Percentiles rank a stretch among this genome's conserved stretches.
phyloP scores from a whole-genome alignment of 1,140 invertebrate genomes.

The Oreohelix idahoensis region DNA sequence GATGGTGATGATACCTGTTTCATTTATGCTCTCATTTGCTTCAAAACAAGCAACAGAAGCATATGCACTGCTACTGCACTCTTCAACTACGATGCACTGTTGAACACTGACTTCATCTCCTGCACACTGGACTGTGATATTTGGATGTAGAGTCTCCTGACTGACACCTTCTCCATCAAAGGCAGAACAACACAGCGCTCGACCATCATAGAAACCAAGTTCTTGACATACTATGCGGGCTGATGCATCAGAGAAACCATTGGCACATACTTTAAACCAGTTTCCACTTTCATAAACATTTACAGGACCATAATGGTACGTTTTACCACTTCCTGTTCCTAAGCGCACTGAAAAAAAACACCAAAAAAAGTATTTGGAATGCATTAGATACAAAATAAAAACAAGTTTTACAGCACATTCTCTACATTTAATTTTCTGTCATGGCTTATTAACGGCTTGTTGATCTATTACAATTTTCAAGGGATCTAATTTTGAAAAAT shows the following conservation, averaged over 20 bases:
- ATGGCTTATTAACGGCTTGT: too few species aligned
- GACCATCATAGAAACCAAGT: conserved; percentile 55
- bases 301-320: conserved; percentile 51
- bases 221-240: conserved; percentile 56
- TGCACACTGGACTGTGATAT: conserved; percentile 51
- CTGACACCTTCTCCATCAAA: conserved; percentile 39
- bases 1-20: conserved; percentile 21
- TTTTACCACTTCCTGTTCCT: conserved; percentile 45
- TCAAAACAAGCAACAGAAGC: conserved; percentile 58
- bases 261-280: conserved; percentile 57
- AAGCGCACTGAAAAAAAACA: conserved; percentile 54
- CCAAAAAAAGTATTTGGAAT: background rate
- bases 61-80: conserved; percentile 50
- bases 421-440: too few species aligned
- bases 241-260: conserved; percentile 55
- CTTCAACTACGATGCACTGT: conserved; percentile 48
- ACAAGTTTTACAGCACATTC: too few species aligned
- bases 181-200: conserved; percentile 56
- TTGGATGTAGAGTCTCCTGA: conserved; percentile 26
- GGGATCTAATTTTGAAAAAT: too few species aligned
- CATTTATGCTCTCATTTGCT: conserved; percentile 10
- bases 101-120: conserved; percentile 46
- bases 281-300: conserved; percentile 46
- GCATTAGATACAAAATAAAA: too few species aligned
- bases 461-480: too few species aligned